Percentiles rank a stretch among this genome's conserved stretches.
phyloP scores from a whole-genome alignment of 2,113 vertebrate genomes.

The Corapipo altera region DNA sequence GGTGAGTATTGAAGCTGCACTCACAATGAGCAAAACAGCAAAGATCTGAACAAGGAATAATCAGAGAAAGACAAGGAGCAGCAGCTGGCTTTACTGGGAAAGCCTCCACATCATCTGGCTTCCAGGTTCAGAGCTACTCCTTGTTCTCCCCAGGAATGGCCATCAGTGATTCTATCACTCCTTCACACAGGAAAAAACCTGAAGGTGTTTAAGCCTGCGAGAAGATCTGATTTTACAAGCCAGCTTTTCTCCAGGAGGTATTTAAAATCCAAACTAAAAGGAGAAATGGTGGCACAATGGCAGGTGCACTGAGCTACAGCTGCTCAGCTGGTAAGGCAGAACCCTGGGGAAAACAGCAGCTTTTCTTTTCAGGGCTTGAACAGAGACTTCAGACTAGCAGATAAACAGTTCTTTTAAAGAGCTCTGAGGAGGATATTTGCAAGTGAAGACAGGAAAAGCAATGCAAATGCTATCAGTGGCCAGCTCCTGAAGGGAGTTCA shows the following conservation, averaged over 20 bases:
- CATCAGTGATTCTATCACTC: neutral
- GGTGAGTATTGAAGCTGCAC: neutral
- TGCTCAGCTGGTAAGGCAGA: neutral
- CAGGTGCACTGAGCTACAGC: neutral
- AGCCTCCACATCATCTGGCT: neutral
- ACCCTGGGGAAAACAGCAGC: neutral
- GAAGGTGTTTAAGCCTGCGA: neutral
- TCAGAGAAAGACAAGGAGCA: neutral
- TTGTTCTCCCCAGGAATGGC: neutral
- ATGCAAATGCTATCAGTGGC: neutral
- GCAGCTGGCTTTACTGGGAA: neutral
- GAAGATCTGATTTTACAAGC: neutral
- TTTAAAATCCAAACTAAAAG: neutral
- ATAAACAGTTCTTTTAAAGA: neutral
- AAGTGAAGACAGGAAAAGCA: neutral
- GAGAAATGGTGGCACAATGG: neutral
- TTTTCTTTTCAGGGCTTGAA: neutral
- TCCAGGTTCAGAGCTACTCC: neutral
- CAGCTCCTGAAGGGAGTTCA: neutral
- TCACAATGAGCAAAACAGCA: neutral
- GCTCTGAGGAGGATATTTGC: neutral
- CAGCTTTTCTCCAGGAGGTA: neutral
- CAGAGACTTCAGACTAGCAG: neutral
- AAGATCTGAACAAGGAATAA: neutral
- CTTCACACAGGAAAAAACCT: neutral